phyloP scores from a whole-genome alignment of 2,797 vertebrate species.

The Glyptemys insculpta region DNA sequence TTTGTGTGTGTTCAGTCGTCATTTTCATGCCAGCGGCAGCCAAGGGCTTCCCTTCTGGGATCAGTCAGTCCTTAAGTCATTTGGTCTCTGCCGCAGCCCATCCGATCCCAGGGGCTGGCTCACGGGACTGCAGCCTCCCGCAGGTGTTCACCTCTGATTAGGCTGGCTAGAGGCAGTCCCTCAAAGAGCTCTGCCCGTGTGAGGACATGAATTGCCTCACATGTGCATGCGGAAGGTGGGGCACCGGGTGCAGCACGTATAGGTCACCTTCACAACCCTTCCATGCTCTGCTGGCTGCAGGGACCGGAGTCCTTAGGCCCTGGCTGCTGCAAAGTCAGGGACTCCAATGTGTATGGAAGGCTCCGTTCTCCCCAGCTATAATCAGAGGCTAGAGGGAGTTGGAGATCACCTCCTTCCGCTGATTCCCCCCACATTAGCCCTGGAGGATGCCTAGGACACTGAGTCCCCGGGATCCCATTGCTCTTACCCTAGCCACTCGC shows the following conservation, averaged over 20 bases:
- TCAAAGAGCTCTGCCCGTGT: neutral
- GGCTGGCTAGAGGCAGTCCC: slow-evolving; percentile 18
- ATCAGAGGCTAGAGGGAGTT: neutral
- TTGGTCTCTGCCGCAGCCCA: neutral
- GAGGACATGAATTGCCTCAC: neutral
- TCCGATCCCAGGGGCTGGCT: neutral
- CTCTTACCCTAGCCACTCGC: neutral
- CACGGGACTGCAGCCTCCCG: neutral
- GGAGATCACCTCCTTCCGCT: neutral
- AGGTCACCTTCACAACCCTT: slow-evolving; percentile 54
- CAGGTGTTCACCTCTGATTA: accelerated
- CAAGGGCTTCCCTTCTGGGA: slow-evolving; percentile 21
- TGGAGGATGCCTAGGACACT: no score
- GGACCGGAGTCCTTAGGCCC: neutral
- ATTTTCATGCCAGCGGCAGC: neutral
- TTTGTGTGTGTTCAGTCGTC: neutral
- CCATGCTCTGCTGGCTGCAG: neutral
- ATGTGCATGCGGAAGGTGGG: accelerated
- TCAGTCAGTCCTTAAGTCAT: neutral
- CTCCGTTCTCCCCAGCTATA: neutral
- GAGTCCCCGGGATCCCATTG: neutral
- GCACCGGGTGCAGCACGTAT: neutral
- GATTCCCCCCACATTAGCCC: neutral
- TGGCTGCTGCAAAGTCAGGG: neutral
- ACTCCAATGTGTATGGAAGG: neutral